Evolutionary conservation across 1,140 invertebrate species (phyloP).

Genomic region (Hermetia illucens): DNA sequence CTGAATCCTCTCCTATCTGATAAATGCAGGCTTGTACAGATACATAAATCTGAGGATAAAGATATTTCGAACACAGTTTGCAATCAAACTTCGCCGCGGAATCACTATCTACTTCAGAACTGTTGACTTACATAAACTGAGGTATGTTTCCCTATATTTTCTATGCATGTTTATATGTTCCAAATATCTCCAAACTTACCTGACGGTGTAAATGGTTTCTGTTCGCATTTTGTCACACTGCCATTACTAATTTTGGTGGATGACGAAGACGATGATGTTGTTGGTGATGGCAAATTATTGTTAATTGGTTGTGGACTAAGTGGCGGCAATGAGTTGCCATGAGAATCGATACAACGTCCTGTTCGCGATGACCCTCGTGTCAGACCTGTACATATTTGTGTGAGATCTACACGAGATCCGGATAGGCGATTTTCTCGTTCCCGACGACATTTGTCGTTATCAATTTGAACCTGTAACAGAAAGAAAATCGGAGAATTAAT

Average conservation of each 20-base stretch:
- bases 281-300: conserved; percentile 10
- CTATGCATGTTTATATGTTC: background rate
- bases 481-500: too few relatives aligned
- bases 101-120: background rate
- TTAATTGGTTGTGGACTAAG: conserved; percentile 4
- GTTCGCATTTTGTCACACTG: conserved; percentile 20
- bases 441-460: conserved; percentile 29
- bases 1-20: too few relatives aligned
- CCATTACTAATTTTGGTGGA: conserved; percentile 8
- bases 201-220: conserved; percentile 27
- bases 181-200: conserved; percentile 10
- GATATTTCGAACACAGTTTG: too few relatives aligned
- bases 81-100: too few relatives aligned
- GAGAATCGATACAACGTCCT: conserved; percentile 18
- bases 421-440: conserved; percentile 15
- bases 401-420: conserved; percentile 21
- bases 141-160: background rate
- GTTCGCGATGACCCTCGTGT: conserved; percentile 9
- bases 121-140: background rate
- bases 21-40: too few relatives aligned
- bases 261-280: conserved; percentile 7
- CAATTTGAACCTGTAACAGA: conserved; percentile 23
- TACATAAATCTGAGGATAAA: too few relatives aligned
- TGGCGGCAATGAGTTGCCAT: conserved; percentile 9
- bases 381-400: conserved; percentile 16